Percentiles rank a stretch among this genome's conserved stretches.
phyloP scores from a whole-genome alignment of 2,888 invertebrate species.

The Toxonevra muliebris region DNA sequence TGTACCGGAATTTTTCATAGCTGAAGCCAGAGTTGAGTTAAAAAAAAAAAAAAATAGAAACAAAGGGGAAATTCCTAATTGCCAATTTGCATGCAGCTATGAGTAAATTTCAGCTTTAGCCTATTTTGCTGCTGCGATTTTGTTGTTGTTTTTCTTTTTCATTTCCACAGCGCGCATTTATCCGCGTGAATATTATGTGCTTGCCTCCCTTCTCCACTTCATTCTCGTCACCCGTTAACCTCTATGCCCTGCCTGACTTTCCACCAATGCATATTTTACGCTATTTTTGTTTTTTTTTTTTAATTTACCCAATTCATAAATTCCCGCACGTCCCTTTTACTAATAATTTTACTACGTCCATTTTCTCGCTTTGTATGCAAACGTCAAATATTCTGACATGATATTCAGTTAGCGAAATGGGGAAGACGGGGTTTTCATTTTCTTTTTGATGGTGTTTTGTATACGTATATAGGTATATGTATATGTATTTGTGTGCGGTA shows the following conservation, averaged over 20 bases:
- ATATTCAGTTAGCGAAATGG: constrained; percentile 4
- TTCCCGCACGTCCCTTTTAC: background rate
- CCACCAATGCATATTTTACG: constrained; percentile 2
- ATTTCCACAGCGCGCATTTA: background rate
- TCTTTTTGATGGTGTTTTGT: no score
- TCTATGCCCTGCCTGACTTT: background rate
- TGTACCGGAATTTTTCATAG: constrained; percentile 7
- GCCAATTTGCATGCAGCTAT: constrained; percentile 56
- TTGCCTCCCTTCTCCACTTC: background rate
- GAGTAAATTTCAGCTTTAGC: constrained; percentile 47
- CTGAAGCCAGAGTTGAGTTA: background rate
- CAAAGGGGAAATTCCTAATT: constrained; percentile 49
- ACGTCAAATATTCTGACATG: constrained; percentile 18
- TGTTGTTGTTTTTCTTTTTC: background rate
- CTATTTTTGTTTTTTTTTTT: constrained; percentile 3
- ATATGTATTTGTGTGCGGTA: background rate
- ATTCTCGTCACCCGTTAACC: background rate
- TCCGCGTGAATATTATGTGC: background rate
- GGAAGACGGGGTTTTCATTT: no score
- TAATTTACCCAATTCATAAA: constrained; percentile 12
- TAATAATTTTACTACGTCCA: constrained; percentile 16
- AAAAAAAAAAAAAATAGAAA: background rate
- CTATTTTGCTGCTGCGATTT: background rate
- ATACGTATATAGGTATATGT: background rate
- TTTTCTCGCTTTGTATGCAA: constrained; percentile 22